Base-by-base conservation (phyloP, 2,797 vertebrate species). In the Sebastes miniatus region DNA sequence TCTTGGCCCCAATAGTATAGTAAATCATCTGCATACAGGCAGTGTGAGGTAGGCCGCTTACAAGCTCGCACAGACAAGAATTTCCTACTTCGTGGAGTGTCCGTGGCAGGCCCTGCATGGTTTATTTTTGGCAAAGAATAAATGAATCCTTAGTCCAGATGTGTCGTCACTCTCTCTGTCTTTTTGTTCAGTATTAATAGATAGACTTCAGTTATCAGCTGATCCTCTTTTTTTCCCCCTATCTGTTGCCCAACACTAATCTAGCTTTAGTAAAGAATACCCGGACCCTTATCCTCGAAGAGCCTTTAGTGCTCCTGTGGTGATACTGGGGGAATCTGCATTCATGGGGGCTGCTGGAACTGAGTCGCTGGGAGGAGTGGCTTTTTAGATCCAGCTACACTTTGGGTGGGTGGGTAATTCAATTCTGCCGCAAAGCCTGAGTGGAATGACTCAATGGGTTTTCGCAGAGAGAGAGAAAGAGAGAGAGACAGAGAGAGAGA, bases 331-430 rank as follows among this genome's bases (percentile, higher is more conserved):
- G 77, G 64, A 89, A 67, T 82, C 76, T 83, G 86, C 47, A 50
- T 50, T 50, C 77, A 83, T 78, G 57, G 78, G 69, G 81, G 77
- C 69, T 76, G 79, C 76, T 87, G 70, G 84, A 80, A 76, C 59
- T 36, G 74, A 86, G 89, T 71, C 14, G 2, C 77, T 79, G 9
- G 83, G 75, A 88, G 85, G 67, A 87, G 84, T 74, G 81, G 81
- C 67, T 73, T 80, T 84, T 81, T 76, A 82, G 82, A 80, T 75
- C 57, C 81, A 73, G 84, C 83, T 84, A 70, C 79, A 79, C 84
- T 85, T 83, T 78, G 86, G 84, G 82, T 89, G 81, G 82, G 87
- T 85, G 88, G 83, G 77, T 92, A 90, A 91, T 93, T 93, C 71
- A 91, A 80, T 93, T 91, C 83, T 86, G 69, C 84, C 77, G 87